Percentiles rank a stretch among this genome's conserved stretches.
Evolutionary conservation across 1,140 invertebrate genomes (phyloP).

Genomic region (Monomorium pharaonis): DNA sequence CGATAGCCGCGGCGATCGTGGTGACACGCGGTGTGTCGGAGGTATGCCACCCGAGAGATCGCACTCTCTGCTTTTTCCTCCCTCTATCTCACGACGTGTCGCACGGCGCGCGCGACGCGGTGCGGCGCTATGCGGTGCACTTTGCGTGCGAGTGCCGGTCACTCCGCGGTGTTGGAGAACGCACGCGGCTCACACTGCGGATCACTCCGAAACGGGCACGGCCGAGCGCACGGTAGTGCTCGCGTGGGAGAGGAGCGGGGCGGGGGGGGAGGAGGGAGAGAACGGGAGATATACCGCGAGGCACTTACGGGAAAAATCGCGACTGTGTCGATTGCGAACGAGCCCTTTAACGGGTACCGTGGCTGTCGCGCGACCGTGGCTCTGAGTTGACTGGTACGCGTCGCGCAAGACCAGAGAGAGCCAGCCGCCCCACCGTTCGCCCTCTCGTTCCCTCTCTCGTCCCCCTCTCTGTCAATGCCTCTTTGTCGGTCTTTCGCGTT

Average conservation of each 20-base stretch:
- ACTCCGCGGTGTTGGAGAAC: not conserved
- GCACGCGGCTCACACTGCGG: slow-evolving; percentile 2
- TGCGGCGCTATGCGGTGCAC: not conserved
- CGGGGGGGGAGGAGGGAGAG: not conserved
- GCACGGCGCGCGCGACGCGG: not conserved
- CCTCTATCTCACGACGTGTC: not conserved
- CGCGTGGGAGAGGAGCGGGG: slow-evolving; percentile 39
- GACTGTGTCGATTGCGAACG: slow-evolving; percentile 27
- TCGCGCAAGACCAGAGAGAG: slow-evolving; percentile 84
- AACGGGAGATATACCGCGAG: not conserved
- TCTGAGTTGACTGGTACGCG: slow-evolving; percentile 83
- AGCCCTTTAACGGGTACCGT: slow-evolving; percentile 67
- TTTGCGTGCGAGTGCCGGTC: not conserved
- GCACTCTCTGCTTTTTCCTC: not conserved
- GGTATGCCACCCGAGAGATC: not conserved
- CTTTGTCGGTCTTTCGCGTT: slow-evolving; percentile 37
- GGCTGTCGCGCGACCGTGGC: slow-evolving; percentile 82
- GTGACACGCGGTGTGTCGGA: slow-evolving; percentile 4
- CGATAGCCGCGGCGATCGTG: slow-evolving; percentile 12
- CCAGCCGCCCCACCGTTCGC: slow-evolving; percentile 78
- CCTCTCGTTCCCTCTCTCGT: slow-evolving; percentile 66
- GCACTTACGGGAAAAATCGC: slow-evolving; percentile 35
- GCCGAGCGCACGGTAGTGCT: slow-evolving; percentile 19
- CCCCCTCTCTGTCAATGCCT: slow-evolving; percentile 34
- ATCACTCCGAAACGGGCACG: slow-evolving; percentile 13